Evolutionary conservation across 2,888 invertebrate species (phyloP).

Genomic region (Sphecodes monilicornis): DNA sequence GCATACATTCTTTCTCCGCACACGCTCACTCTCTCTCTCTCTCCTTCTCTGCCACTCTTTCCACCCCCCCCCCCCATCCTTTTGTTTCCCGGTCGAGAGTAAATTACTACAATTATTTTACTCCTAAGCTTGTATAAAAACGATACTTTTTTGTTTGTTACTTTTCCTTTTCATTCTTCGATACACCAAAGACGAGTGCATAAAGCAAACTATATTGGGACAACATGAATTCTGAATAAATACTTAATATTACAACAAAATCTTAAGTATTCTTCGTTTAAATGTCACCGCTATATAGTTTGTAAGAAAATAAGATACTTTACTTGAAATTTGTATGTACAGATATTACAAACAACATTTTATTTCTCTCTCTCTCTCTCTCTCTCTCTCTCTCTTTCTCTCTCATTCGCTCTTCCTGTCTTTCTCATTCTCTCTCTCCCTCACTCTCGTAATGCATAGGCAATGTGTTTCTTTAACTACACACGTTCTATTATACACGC

Average conservation of each 20-base stretch:
- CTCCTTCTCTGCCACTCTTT: background rate
- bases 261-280: constrained; percentile 77
- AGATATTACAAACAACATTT: constrained; percentile 81
- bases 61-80: background rate
- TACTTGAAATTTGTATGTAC: constrained; percentile 82
- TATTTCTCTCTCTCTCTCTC: background rate
- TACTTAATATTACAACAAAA: constrained; percentile 79
- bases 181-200: constrained; percentile 74
- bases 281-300: constrained; percentile 80
- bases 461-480: constrained; percentile 71
- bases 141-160: constrained; percentile 59
- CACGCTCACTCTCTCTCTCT: background rate
- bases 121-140: constrained; percentile 74
- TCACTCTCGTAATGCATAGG: constrained; percentile 71
- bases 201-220: constrained; percentile 78
- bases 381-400: background rate
- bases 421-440: background rate
- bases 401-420: background rate
- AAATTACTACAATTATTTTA: constrained; percentile 38
- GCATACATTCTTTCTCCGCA: background rate
- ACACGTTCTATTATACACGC: constrained; percentile 71
- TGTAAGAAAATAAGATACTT: constrained; percentile 83
- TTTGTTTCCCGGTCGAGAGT: constrained; percentile 29
- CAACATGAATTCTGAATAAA: constrained; percentile 78
- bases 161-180: constrained; percentile 28